phyloP scores from a whole-genome alignment of 64 coral and sea anemone species.

The Cladopsammia gracilis region DNA sequence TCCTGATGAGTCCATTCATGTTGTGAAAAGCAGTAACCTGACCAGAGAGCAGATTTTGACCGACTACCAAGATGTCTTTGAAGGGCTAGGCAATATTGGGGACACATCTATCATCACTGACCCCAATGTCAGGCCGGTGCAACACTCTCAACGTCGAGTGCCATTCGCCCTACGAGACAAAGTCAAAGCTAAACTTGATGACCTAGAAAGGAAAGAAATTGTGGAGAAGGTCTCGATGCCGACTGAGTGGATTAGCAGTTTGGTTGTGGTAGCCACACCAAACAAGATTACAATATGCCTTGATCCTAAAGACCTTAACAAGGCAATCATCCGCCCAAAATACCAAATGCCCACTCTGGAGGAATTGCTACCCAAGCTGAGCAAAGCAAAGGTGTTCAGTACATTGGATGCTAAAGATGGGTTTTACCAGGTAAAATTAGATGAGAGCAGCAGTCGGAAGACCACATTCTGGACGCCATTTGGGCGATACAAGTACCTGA shows the following conservation, averaged over 20 bases:
- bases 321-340: constrained; percentile 1
- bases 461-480: constrained; percentile 43
- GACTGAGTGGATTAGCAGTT: not conserved
- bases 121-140: constrained; percentile 53
- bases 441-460: too few relatives aligned
- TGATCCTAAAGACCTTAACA: not conserved
- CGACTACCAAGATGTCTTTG: constrained; percentile 37
- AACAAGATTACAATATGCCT: constrained; percentile 24
- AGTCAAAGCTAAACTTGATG: constrained; percentile 27
- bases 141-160: constrained; percentile 16
- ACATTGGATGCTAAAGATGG: too few relatives aligned
- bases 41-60: constrained; percentile 53
- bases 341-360: constrained; percentile 18
- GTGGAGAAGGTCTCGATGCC: not conserved
- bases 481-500: constrained; percentile 20
- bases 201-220: constrained; percentile 21
- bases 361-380: constrained; percentile 28
- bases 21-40: constrained; percentile 2
- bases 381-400: not conserved
- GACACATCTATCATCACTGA: constrained; percentile 45
- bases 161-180: constrained; percentile 19
- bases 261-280: too few relatives aligned
- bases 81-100: constrained; percentile 51
- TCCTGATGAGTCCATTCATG: constrained; percentile 9
- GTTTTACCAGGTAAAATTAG: too few relatives aligned